Evolutionary conservation across 2,888 invertebrate genomes (phyloP).

Genomic region (Hybos culiciformis): DNA sequence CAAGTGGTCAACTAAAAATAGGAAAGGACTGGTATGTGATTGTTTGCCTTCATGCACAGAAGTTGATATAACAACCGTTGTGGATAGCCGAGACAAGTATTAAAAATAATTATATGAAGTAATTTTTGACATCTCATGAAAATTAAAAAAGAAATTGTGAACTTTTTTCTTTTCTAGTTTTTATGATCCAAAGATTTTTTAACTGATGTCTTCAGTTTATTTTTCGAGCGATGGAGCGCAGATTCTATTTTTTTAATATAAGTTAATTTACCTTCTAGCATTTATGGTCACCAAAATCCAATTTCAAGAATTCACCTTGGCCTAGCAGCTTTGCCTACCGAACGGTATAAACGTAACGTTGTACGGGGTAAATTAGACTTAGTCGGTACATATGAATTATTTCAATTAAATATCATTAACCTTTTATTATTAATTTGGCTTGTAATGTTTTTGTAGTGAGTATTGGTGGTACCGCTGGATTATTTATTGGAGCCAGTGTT

Average conservation of each 20-base stretch:
- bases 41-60: conserved; percentile 61
- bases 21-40: conserved; percentile 49
- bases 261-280: conserved; percentile 14
- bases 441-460: conserved; percentile 38
- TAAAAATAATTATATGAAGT: background rate
- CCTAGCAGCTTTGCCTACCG: conserved; percentile 50
- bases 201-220: no score
- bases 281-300: conserved; percentile 22
- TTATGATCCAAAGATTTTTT: no score
- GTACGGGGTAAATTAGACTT: conserved; percentile 58
- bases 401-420: background rate
- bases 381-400: conserved; percentile 43
- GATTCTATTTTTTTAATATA: no score
- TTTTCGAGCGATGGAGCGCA: no score
- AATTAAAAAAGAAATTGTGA: no score
- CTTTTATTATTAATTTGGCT: background rate
- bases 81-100: conserved; percentile 31
- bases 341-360: conserved; percentile 58
- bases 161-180: no score
- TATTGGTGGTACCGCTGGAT: conserved; percentile 50
- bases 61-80: conserved; percentile 50
- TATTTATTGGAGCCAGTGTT: conserved; percentile 53
- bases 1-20: conserved; percentile 41
- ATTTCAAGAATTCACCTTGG: conserved; percentile 43
- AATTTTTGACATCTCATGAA: no score